Conservation (phyloP, 92 coral and sea anemone species). For the Chrysogorgia sp. region DNA sequence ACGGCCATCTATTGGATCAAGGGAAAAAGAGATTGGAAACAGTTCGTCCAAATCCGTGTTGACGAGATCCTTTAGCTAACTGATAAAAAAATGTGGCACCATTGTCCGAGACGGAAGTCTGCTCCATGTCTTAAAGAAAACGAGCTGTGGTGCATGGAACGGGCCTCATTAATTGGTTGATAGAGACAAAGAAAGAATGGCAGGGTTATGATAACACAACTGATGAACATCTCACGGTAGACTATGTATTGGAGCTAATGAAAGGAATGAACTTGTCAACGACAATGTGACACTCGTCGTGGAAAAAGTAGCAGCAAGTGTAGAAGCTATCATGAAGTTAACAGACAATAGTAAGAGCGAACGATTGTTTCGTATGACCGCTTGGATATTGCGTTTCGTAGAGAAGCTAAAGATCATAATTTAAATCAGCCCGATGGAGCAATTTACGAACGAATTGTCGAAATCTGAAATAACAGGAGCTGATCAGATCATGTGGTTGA, state of each 20-base stretch:
- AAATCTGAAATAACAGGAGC: neutral
- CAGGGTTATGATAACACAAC: neutral
- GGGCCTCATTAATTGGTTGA: conserved; percentile 24
- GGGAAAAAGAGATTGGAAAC: neutral
- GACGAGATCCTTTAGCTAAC: conserved; percentile 3
- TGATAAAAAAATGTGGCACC: neutral
- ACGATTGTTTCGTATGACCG: neutral
- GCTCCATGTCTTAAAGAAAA: neutral
- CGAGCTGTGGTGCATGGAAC: neutral
- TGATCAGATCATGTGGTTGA: neutral
- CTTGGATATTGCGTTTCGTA: neutral
- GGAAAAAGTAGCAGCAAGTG: neutral
- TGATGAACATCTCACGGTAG: neutral
- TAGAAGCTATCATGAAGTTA: neutral
- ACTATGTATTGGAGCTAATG: neutral
- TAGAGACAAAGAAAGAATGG: neutral
- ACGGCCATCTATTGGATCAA: conserved; percentile 43
- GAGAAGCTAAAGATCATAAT: neutral
- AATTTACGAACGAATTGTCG: neutral
- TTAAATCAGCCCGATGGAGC: no score
- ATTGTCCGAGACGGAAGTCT: neutral
- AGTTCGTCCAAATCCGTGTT: neutral
- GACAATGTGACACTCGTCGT: neutral
- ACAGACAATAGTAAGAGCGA: neutral
- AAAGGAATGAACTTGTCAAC: neutral